phyloP scores from a whole-genome alignment of 2,113 vertebrate genomes.

The Cynocephalus volans region DNA sequence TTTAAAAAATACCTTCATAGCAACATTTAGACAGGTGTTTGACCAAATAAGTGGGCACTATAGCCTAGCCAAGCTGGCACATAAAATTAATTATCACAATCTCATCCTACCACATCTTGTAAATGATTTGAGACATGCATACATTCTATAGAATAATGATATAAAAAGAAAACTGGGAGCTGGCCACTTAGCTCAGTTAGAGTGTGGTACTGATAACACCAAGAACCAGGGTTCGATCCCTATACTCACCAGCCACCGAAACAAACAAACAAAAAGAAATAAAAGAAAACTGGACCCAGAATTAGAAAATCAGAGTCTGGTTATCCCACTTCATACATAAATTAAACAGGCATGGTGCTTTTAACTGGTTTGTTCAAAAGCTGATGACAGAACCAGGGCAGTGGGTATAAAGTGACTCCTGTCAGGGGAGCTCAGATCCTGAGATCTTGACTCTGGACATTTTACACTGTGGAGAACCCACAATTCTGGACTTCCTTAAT shows the following conservation, averaged over 20 bases:
- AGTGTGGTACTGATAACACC: too few species aligned
- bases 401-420: neutral
- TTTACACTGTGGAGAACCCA: constrained; percentile 15
- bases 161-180: neutral
- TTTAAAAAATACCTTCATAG: neutral
- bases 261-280: too few species aligned
- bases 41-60: neutral
- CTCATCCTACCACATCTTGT: neutral
- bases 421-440: neutral
- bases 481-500: neutral
- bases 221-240: too few species aligned
- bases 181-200: too few species aligned
- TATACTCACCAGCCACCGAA: too few species aligned
- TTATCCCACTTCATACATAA: neutral
- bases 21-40: neutral
- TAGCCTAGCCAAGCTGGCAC: neutral
- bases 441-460: neutral
- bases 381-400: neutral
- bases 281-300: constrained; percentile 10
- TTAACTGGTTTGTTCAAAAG: constrained; percentile 17
- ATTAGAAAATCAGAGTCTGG: neutral
- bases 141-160: neutral
- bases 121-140: neutral
- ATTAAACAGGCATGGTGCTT: neutral
- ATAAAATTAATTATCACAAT: neutral